Evolutionary conservation across 2,888 invertebrate species (phyloP).

Genomic region (Rutpela maculata): DNA sequence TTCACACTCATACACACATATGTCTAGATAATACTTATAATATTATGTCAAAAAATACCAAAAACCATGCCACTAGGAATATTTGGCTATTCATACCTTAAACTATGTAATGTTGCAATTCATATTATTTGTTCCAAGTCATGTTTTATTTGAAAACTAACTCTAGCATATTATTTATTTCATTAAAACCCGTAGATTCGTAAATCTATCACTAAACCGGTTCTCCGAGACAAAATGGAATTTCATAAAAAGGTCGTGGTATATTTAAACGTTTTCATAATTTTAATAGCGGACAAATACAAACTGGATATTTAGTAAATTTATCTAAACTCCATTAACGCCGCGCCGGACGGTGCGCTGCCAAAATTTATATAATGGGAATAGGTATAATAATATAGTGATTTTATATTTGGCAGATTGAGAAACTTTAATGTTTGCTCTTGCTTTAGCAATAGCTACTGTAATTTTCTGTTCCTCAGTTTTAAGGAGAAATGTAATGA

Average conservation of each 20-base stretch:
- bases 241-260: neutral
- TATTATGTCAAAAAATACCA: too few species aligned
- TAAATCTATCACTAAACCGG: neutral
- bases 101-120: neutral
- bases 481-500: too few species aligned
- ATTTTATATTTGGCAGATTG: neutral
- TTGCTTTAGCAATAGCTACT: too few species aligned
- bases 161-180: neutral
- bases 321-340: neutral
- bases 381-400: neutral
- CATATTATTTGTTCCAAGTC: neutral
- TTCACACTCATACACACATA: too few species aligned
- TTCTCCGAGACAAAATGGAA: neutral
- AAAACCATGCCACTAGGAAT: too few species aligned
- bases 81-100: too few species aligned
- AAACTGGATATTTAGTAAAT: neutral
- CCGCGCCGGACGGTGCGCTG: neutral
- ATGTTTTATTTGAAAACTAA: neutral
- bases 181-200: neutral
- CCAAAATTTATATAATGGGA: neutral
- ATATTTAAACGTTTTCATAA: slow-evolving; percentile 2
- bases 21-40: too few species aligned
- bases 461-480: too few species aligned
- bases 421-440: neutral
- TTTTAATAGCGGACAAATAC: neutral